Base-by-base conservation (phyloP, 2,888 invertebrate species). In the Platerodrilus igneus region DNA sequence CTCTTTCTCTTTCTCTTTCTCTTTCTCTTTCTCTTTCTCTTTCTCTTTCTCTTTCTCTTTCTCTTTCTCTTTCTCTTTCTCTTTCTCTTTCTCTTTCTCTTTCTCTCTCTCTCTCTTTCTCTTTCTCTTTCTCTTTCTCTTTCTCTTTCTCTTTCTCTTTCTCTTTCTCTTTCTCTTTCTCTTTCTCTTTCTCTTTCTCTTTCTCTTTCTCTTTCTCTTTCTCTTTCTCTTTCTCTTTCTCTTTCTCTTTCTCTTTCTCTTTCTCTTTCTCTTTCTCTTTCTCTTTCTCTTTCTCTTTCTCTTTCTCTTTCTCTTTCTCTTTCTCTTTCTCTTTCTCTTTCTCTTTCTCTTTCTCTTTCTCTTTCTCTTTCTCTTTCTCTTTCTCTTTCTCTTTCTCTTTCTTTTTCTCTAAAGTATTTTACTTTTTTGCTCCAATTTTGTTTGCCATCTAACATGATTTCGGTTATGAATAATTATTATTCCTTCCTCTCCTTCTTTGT, bases 11-110 rank as follows among this genome's bases (percentile, higher is more conserved):
- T 11, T 29, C 30, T 8, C 10, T 21, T 17, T 17, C 27, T 27
- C 41, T 13, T 15, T 46, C 45, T 14, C 41, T 40, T 21, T 43
- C 49, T 20, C 23, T 20, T 30, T 45, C 47, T 34, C 44, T 46
- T 30, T 23, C 30, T 16, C 33, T 37, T 10, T 6, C 16, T 2
- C 8, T 29, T 17, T 38, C n/a, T 36, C 36, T 20, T 8, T 7
- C 23, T 27, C 20, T 13, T 13, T 37, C 31, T 11, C 29, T 30
- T 5, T 20, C 10, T 15, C 13, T 8, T 15, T 40, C 33, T 7
- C 11, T 6, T 31, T 31, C 36, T 27, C 34, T 36, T 30, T 41
- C 23, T 13, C 34, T 30, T 8, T 20, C 23, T 5, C 10, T 14
- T 9, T 20, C 17, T 22, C 27, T 8, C 25, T 31, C 17, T 35